Conservation (phyloP, 2,113 vertebrate species). For the Rhodinocichla rosea region DNA sequence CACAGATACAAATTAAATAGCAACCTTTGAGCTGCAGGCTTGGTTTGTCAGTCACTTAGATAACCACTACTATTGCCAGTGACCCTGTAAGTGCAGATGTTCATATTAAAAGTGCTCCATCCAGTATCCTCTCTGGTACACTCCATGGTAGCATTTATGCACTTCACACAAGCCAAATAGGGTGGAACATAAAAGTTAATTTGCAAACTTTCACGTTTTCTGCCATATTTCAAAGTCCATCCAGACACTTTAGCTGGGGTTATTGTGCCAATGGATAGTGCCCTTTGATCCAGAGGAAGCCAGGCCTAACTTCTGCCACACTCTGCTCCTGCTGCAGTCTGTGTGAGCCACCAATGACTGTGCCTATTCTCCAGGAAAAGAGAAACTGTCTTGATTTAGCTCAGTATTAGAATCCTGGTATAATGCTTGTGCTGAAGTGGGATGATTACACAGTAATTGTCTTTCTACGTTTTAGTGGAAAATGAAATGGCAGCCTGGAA, state of each 20-base stretch:
- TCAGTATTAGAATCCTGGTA: background rate
- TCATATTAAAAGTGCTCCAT: background rate
- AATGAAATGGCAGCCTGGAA: background rate
- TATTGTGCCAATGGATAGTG: conserved; percentile 40
- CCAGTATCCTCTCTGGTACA: background rate
- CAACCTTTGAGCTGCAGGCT: conserved; percentile 22
- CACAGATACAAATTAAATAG: background rate
- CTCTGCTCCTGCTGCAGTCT: background rate
- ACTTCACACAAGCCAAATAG: background rate
- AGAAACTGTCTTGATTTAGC: background rate
- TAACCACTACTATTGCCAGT: background rate
- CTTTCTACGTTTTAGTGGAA: background rate
- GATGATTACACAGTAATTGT: background rate
- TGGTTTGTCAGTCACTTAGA: background rate
- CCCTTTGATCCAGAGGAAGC: conserved; percentile 35
- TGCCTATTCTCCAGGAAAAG: background rate
- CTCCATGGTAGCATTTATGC: background rate
- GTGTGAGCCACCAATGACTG: background rate
- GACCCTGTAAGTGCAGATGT: conserved; percentile 9
- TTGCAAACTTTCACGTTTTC: conserved; percentile 58
- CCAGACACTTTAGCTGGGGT: conserved; percentile 39
- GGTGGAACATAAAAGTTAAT: conserved; percentile 59
- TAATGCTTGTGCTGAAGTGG: background rate
- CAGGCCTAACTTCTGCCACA: background rate
- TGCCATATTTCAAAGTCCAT: conserved; percentile 65